These are phyloP conservation scores for Drosophila sp. DNA, from an alignment of 1,140 invertebrate genomes.

Conservation along the genomic window DNA sequence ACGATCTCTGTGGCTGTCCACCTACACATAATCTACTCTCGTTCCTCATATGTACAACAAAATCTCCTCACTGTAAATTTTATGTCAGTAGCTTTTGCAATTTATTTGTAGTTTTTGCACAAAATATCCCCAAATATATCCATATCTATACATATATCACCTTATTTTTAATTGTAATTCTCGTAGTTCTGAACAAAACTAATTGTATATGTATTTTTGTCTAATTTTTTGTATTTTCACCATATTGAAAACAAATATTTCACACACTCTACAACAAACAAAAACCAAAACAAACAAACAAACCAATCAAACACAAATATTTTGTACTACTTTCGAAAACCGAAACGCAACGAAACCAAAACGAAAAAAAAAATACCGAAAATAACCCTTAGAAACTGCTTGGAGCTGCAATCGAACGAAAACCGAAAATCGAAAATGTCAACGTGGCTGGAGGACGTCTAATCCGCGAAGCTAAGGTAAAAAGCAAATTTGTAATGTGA, in stretches of 20 bases:
- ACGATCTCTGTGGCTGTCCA: conserved; percentile 35
- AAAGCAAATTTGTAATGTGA: conserved; percentile 38
- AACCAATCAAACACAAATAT: conserved; percentile 28
- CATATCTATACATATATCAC: conserved; percentile 35
- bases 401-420: conserved; percentile 94
- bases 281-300: conserved; percentile 58
- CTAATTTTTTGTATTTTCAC: conserved; percentile 82
- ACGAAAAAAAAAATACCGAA: conserved; percentile 58
- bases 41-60: conserved; percentile 25
- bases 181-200: conserved; percentile 74
- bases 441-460: conserved; percentile 97
- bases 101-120: conserved; percentile 67
- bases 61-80: conserved; percentile 50
- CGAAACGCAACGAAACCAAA: conserved; percentile 37
- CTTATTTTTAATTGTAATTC: conserved; percentile 61
- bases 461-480: conserved; percentile 99
- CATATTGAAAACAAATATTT: conserved; percentile 62
- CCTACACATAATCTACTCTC: conserved; percentile 31
- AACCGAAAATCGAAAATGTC: conserved; percentile 96
- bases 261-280: conserved; percentile 60
- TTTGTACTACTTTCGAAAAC: conserved; percentile 24
- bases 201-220: conserved; percentile 83
- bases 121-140: conserved; percentile 31
- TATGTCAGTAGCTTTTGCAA: conserved; percentile 53
- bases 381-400: conserved; percentile 89